Base-by-base conservation (phyloP, 2,888 invertebrate genomes). In the Esperia sulphurella region DNA sequence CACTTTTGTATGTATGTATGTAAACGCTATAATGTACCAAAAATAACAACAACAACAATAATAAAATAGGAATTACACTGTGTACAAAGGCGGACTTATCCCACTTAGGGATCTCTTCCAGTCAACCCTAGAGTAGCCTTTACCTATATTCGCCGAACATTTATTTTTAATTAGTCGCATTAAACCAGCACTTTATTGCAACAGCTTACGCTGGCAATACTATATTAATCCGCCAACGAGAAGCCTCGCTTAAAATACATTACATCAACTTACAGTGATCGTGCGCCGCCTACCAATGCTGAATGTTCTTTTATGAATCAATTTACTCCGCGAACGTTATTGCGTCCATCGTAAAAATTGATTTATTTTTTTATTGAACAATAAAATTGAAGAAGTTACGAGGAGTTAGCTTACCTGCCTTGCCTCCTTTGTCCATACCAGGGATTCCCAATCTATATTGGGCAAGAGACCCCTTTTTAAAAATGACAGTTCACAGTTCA, bases 201-300 rank as follows among this genome's bases (percentile, higher is more conserved):
- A 52, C 53, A 53, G 58, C 59, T 63, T 56, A 61, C 56, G 9
- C 52, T 50, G 45, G 63, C 62, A 58, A 53, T 62, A 64, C 61
- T 57, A 55, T 63, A 69, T 71, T 72, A 73, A 65, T 69, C 65
- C 61, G 65, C 49, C 55, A 63, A 64, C 62, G 61, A 61, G 53
- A 58, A 53, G 59, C 57, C 61, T 62, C 65, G 66, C 67, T 71
- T 71, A 64, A 69, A 71, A 76, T 68, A 75, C 74, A 75, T 75
- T 72, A 71, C 71, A 65, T 60, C 60, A 57, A 62, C 59, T 68
- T 62, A 59, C 55, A 48, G 58, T 51, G 55, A 49, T 56, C 75
- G 74, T 68, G 72, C 62, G 56, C 64, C 48, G 71, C 62, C 61
- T 74, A 48, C 56, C 54, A 64, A 71, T 53, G 54, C 49, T 62